Base-by-base conservation (phyloP, 2,113 vertebrate species). In the Siphamia tubifer region DNA sequence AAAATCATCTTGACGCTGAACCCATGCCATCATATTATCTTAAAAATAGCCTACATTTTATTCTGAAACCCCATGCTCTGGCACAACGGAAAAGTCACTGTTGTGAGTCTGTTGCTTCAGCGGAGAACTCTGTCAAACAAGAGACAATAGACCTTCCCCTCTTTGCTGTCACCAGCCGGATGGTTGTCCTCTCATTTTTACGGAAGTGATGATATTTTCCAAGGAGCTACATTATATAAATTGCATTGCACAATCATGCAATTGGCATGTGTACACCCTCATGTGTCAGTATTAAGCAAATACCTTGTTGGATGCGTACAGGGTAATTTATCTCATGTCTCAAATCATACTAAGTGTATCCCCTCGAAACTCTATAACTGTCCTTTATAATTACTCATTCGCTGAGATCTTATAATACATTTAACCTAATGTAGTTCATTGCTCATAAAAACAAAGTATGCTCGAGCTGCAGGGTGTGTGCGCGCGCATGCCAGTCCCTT, bases 171-270 rank as follows among this genome's bases (percentile, higher is more conserved):
- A 25, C 23, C 13, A 51, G 47, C 53, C 45, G 48, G 66, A 64
- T 70, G 74, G 69, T 68, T 81, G 8, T 82, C 47, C 39, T 62
- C 65, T 55, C 61, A 49, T 80, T 77, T 79, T 57, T 75, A 64
- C 74, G 82, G 86, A 88, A 88, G 81, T 87, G 65, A 52, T 81
- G 34, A 73, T 79, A 47, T 73, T 82, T 82, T 78, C 77, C 77
- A 68, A 38, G 34, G 25, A 78, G 40, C 38, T 8, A 49, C 28
- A 75, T 77, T 81, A 68, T 83, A 60, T 47, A 79, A 81, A 84
- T 63, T 30, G 21, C 27, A 9, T 74, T 80, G 71, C 81, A 80
- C 76, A 69, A 65, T 57, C 35, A 58, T 12, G 4, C 12, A 57
- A 49, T 23, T 31, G 24, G 1, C 30, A 21, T 15, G 47, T 68